phyloP scores from a whole-genome alignment of 2,797 vertebrate genomes.

The Acridotheres tristis region DNA sequence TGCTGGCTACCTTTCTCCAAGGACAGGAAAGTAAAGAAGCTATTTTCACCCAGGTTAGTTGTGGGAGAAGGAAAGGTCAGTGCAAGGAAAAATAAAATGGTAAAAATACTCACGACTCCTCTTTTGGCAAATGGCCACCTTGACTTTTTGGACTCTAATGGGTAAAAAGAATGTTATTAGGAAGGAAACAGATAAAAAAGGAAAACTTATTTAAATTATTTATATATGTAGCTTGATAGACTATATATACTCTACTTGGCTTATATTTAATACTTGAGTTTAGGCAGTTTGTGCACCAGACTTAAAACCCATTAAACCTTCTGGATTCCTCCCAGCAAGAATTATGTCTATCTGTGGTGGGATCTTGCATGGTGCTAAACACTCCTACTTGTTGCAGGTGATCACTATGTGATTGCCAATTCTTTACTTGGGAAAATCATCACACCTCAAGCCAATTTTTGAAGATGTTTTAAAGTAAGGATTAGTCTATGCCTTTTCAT shows the following conservation, averaged over 20 bases:
- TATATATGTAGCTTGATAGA: not conserved
- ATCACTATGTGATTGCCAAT: not conserved
- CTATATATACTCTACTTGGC: not conserved
- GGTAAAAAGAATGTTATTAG: slow-evolving; percentile 36
- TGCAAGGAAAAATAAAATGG: not conserved
- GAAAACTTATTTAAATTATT: not conserved
- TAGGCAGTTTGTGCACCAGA: not conserved
- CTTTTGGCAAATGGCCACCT: slow-evolving; percentile 89
- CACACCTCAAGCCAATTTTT: not conserved
- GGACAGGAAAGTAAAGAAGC: not conserved
- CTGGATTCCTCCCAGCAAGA: not conserved
- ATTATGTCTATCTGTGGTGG: not conserved
- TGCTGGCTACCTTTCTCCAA: not conserved
- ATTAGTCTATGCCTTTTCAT: not conserved
- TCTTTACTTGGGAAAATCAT: not conserved
- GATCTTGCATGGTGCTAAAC: not conserved
- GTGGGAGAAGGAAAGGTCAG: not conserved
- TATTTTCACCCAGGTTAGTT: not conserved
- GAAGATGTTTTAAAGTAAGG: not conserved
- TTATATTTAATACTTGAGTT: not conserved
- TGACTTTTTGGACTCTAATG: slow-evolving; percentile 87
- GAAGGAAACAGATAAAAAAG: not conserved
- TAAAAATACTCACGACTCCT: slow-evolving; percentile 78
- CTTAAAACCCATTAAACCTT: not conserved
- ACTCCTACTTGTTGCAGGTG: not conserved